phyloP scores from a whole-genome alignment of 2,888 invertebrate genomes.

The Xiphydria camelus region DNA sequence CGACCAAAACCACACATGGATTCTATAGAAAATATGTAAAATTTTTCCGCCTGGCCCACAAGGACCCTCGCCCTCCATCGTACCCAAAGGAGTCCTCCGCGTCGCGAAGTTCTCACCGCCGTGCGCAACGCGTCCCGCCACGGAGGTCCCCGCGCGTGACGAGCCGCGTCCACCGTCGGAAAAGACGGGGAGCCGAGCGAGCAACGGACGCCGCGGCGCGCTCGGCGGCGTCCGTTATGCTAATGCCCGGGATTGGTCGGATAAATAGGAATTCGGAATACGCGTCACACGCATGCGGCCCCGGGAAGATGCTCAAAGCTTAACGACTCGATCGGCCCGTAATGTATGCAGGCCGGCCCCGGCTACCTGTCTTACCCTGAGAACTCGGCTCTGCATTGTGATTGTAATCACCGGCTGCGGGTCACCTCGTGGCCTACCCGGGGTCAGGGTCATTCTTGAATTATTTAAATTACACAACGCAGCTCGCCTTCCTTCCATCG shows the following conservation, averaged over 20 bases:
- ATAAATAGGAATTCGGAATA: conserved; percentile 13
- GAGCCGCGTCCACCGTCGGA: too few relatives aligned
- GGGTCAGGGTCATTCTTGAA: conserved; percentile 45
- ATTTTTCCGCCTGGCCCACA: too few relatives aligned
- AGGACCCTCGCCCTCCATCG: too few relatives aligned
- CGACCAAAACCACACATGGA: too few relatives aligned
- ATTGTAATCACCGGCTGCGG: conserved; percentile 42
- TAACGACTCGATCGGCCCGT: conserved; percentile 2
- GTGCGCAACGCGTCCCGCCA: too few relatives aligned
- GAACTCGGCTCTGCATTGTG: conserved; percentile 41
- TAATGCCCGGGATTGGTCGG: conserved; percentile 26
- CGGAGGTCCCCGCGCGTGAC: too few relatives aligned
- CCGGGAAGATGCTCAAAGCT: neutral
- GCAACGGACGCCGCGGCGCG: too few relatives aligned
- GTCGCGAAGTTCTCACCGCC: too few relatives aligned
- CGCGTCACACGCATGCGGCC: conserved; percentile 1
- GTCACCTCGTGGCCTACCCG: conserved; percentile 37
- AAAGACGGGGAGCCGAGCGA: too few relatives aligned
- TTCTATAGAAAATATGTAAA: too few relatives aligned
- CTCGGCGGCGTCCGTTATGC: conserved; percentile 24
- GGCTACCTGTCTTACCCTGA: conserved; percentile 48
- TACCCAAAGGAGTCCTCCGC: too few relatives aligned
- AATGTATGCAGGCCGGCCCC: conserved; percentile 37
- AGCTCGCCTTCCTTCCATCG: conserved; percentile 26
- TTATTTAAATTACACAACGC: conserved; percentile 43